phyloP scores from a whole-genome alignment of 2,888 invertebrate species.

The Temnothorax unifasciatus region DNA sequence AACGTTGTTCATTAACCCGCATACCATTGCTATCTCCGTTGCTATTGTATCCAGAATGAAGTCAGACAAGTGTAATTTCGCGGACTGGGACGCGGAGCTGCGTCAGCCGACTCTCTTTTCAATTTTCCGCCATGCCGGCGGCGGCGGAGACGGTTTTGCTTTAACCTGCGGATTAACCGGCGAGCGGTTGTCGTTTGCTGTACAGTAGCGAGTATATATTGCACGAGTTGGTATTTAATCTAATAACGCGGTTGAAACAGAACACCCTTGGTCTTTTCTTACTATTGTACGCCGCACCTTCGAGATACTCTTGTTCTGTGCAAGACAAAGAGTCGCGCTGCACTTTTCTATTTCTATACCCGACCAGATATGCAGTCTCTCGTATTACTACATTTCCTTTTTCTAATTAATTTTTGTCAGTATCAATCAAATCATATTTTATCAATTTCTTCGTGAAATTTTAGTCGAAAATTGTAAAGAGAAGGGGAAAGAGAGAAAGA shows the following conservation, averaged over 20 bases:
- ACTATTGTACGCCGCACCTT: slow-evolving; percentile 2
- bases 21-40: slow-evolving; percentile 19
- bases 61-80: slow-evolving; percentile 61
- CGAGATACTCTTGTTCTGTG: slow-evolving; percentile 55
- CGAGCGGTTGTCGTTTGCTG: slow-evolving; percentile 58
- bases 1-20: slow-evolving; percentile 26
- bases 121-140: slow-evolving; percentile 62
- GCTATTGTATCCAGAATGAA: slow-evolving; percentile 36
- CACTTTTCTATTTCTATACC: neutral
- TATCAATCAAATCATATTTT: neutral
- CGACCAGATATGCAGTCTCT: neutral
- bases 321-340: slow-evolving; percentile 32
- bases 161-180: slow-evolving; percentile 69
- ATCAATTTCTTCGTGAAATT: neutral
- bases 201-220: slow-evolving; percentile 47
- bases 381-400: neutral
- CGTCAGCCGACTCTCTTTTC: slow-evolving; percentile 63
- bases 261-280: slow-evolving; percentile 49
- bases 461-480: neutral
- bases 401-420: neutral
- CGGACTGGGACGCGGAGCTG: slow-evolving; percentile 44
- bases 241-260: slow-evolving; percentile 62
- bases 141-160: slow-evolving; percentile 55
- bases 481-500: too few relatives aligned
- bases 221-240: slow-evolving; percentile 72